Conservation (phyloP, 1,140 invertebrate species). For the Sitobion miscanthi region DNA sequence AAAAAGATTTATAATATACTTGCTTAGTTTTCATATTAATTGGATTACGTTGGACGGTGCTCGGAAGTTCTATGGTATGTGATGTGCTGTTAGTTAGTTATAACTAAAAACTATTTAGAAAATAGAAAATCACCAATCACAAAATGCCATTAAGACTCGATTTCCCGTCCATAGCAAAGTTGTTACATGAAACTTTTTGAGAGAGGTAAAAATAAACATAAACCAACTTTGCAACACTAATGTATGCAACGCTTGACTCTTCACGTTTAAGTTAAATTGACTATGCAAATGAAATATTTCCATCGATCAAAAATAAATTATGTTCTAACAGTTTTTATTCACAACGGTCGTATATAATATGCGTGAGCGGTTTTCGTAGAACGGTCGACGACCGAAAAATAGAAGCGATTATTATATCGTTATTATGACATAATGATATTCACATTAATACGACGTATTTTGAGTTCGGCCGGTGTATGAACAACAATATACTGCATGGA, state of each 20-base stretch:
- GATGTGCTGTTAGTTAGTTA: not conserved
- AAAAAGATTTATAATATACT: no score
- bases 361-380: not conserved
- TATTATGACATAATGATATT: not conserved
- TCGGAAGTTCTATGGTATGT: no score
- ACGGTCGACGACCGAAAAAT: not conserved
- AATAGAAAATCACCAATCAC: not conserved
- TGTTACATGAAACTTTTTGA: not conserved
- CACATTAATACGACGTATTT: not conserved
- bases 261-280: not conserved
- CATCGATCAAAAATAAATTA: not conserved
- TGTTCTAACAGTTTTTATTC: not conserved
- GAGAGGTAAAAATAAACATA: not conserved
- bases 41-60: no score
- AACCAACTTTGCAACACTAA: not conserved
- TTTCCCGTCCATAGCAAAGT: not conserved
- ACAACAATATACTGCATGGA: not conserved
- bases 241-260: not conserved
- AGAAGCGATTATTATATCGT: not conserved
- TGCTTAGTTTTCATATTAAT: no score
- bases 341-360: not conserved
- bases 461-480: not conserved
- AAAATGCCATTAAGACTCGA: not conserved
- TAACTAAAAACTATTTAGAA: not conserved
- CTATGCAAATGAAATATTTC: not conserved